A percentile compares a stretch with the other conserved stretches of the same genome.
Conservation (phyloP, 2,113 vertebrate species). For the Pipa parva region DNA sequence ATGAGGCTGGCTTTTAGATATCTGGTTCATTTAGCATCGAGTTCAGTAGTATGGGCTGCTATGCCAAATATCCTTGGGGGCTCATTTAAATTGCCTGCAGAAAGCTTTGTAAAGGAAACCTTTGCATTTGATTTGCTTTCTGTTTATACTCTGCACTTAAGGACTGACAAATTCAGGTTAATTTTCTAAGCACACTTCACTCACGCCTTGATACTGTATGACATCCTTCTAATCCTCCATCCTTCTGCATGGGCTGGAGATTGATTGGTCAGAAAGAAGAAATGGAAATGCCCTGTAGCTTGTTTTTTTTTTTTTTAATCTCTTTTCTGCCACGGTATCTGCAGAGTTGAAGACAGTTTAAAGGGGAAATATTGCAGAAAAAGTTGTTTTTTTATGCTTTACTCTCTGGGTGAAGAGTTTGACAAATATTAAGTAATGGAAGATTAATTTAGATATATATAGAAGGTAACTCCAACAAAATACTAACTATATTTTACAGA, state of each 20-base stretch:
- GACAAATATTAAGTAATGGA: no score
- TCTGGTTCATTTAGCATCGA: constrained; percentile 38
- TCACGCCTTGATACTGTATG: constrained; percentile 2
- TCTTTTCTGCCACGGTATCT: neutral
- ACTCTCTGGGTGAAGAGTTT: no score
- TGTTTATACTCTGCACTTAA: constrained; percentile 23
- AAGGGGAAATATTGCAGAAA: no score
- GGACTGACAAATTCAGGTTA: constrained; percentile 40
- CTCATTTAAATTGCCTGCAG: constrained; percentile 17
- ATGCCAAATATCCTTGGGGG: constrained; percentile 28
- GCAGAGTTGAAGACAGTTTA: no score
- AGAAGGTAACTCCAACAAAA: no score
- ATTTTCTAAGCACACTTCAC: constrained; percentile 26
- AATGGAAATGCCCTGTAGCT: neutral
- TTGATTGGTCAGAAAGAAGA: neutral
- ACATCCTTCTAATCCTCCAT: neutral
- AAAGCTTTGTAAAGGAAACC: constrained; percentile 7
- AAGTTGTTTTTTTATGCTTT: no score
- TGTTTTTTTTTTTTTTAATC: neutral
- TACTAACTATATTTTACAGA: no score
- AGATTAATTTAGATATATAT: no score
- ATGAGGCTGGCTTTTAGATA: constrained; percentile 18
- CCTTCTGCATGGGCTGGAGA: neutral
- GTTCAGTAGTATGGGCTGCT: constrained; percentile 21
- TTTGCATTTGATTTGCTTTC: constrained; percentile 26